Evolutionary conservation across 2,797 vertebrate species (phyloP), one percentile per base, ranked within the genome.

Genomic region (Poliocrania exsul): DNA sequence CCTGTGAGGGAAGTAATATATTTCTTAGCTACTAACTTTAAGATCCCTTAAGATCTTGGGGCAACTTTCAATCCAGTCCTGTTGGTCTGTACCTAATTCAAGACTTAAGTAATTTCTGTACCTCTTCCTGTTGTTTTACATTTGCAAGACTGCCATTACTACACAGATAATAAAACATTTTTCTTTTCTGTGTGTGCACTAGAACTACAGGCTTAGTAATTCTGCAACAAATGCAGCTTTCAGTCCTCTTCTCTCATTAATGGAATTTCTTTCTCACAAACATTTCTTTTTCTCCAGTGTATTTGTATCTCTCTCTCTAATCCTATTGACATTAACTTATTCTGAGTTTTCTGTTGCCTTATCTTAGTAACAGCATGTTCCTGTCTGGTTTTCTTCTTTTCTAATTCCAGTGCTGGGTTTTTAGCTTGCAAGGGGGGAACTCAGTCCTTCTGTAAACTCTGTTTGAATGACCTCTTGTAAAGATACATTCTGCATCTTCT

Each of bases 341-440:
- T 94, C 62, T 53, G 47, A 81, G 47, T 86, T 71, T 93, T 93
- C 88, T 89, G 56, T 80, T 89, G 62, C 85, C 33, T 95, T 93
- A 94, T 86, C 81, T 95, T 88, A 91, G 50, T 90, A 94, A 90
- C 84, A 81, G 58, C 81, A 88, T 65, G 44, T 74, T 86, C 38
- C 69, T 77, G 72, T 90, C 82, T 94, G 62, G 12, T 87, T 86
- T 86, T 69, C 67, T 71, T 96, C 79, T 93, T 73, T 95, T 86
- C 53, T 58, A 88, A 90, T 90, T 93, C 64, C 61, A 95, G 33
- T 33, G 81, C 23, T 72, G 51, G 10, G 37, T 40, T 93, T 90
- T 75, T 17, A 92, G 58, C 38, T 54, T 84, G 72, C 42, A 64
- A 47, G 20, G 16, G 3, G 11, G 42, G 4, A 47, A 53, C n/a